Percentiles rank a stretch among this genome's conserved stretches.
Conservation (phyloP, 1,140 invertebrate genomes). For the Panonychus citri region DNA sequence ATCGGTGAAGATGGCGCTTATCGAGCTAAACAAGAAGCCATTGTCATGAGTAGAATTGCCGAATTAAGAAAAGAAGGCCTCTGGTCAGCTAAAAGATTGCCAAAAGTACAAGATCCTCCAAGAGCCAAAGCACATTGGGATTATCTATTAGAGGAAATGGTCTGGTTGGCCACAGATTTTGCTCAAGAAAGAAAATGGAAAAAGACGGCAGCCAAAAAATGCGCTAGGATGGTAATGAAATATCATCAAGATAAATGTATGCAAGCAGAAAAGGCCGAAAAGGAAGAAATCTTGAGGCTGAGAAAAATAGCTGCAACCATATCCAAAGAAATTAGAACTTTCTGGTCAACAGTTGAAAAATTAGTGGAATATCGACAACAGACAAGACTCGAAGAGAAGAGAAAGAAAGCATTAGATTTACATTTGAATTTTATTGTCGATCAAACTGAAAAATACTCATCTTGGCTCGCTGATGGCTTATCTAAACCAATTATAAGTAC, state of each 20-base stretch:
- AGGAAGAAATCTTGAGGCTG: slow-evolving; percentile 62
- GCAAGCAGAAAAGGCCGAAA: slow-evolving; percentile 65
- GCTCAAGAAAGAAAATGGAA: slow-evolving; percentile 94
- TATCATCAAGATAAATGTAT: slow-evolving; percentile 82
- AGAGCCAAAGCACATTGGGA: slow-evolving; percentile 92
- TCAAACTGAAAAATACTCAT: slow-evolving; percentile 93
- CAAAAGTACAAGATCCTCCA: slow-evolving; percentile 70
- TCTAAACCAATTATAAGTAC: slow-evolving; percentile 26
- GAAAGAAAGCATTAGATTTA: slow-evolving; percentile 83
- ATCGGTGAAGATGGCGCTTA: slow-evolving; percentile 49
- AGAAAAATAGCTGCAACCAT: slow-evolving; percentile 65
- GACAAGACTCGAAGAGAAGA: slow-evolving; percentile 69
- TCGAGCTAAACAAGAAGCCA: slow-evolving; percentile 75
- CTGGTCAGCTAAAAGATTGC: slow-evolving; percentile 73
- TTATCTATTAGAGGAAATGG: slow-evolving; percentile 93
- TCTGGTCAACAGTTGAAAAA: slow-evolving; percentile 92
- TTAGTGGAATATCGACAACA: slow-evolving; percentile 84
- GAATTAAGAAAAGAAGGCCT: slow-evolving; percentile 54
- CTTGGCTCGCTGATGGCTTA: slow-evolving; percentile 57
- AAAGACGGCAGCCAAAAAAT: slow-evolving; percentile 73
- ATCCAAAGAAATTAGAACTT: slow-evolving; percentile 76
- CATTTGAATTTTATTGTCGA: slow-evolving; percentile 96
- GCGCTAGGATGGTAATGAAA: slow-evolving; percentile 61
- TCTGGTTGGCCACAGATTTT: slow-evolving; percentile 92
- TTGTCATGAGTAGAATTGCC: slow-evolving; percentile 68